Base-by-base conservation (phyloP, 2,888 invertebrate species). In the Sinhomidia bicolor region DNA sequence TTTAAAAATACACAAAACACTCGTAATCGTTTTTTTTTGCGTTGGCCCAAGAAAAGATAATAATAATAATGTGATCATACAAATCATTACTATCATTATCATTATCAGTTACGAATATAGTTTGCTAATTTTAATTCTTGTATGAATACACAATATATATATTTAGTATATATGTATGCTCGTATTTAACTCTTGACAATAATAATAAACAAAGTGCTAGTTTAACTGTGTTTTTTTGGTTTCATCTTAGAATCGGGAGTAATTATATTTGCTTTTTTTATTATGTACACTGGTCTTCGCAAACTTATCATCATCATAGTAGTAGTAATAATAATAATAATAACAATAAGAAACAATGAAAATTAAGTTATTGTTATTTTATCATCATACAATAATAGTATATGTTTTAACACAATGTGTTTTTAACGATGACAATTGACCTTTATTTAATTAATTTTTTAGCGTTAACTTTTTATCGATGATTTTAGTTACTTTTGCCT, bases 261-360 rank as follows among this genome's bases (percentile, higher is more conserved):
- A 47, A 47, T 23, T 23, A 60, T 60, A 17, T 29, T 29, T 36
- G n/a, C 17, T 65, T 65, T 65, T 14, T n/a, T 71, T 71, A 65
- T 44, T 71, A 41, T 71, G 9, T 71, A 71, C 71, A 41, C 71
- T 71, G 71, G 71, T 71, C 71, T 71, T 71, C 41, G 71, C 71
- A 71, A 71, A 71, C 9, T 71, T 44, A 71, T 32, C 14, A 17
- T 68, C 6, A 60, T 62, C 60, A 78, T 47, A 17, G 6, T 47
- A 14, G 14, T 51, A 51, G n/a, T 51, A 51, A 51, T 51, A 7
- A 51, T 51, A 51, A 62, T 62, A 14, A 32, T 29, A 32, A 51
- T 47, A 62, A 29, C 2, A 36, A 68, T 41, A n/a, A 6, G 41
- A 26, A 41, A 68, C 20, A 68, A 68, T 68, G 4, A 62, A 26